Evolutionary conservation across 2,888 invertebrate genomes (phyloP).

Genomic region (Griposia aprilina): DNA sequence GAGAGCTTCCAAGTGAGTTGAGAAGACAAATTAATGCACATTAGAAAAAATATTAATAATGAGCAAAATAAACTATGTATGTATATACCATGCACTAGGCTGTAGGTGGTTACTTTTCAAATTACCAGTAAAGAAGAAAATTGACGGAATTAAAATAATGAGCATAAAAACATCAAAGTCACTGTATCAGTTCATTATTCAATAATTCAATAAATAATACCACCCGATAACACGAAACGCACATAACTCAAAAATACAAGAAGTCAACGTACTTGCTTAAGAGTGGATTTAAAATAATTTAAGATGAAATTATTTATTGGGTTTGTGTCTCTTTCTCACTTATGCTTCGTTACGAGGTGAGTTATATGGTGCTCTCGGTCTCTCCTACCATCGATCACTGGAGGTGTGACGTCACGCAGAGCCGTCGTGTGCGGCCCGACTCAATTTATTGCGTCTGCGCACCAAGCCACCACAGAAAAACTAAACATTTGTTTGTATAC

Average conservation of each 20-base stretch:
- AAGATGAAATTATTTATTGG: slow-evolving; percentile 86
- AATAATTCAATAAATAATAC: slow-evolving; percentile 78
- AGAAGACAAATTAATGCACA: neutral
- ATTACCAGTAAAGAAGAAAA: slow-evolving; percentile 11
- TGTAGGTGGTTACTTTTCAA: neutral
- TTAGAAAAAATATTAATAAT: too few species aligned
- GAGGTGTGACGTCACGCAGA: slow-evolving; percentile 90
- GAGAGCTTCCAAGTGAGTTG: neutral
- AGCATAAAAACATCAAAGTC: slow-evolving; percentile 64
- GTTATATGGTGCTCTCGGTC: slow-evolving; percentile 79
- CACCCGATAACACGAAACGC: slow-evolving; percentile 77
- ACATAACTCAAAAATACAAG: slow-evolving; percentile 87
- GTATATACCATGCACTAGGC: neutral
- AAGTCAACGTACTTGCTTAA: slow-evolving; percentile 88
- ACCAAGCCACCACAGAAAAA: slow-evolving; percentile 83
- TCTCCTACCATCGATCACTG: slow-evolving; percentile 87
- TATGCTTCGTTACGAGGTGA: slow-evolving; percentile 67
- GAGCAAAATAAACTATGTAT: neutral
- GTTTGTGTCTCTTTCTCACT: slow-evolving; percentile 78
- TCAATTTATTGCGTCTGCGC: slow-evolving; percentile 90
- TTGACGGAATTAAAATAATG: slow-evolving; percentile 22
- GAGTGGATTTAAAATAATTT: slow-evolving; percentile 89
- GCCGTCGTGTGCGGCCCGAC: slow-evolving; percentile 90
- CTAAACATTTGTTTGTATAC: slow-evolving; percentile 74
- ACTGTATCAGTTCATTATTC: slow-evolving; percentile 74